Percentiles rank a stretch among this genome's conserved stretches.
These are phyloP conservation scores for Bellardia bayeri DNA, from an alignment of 2,888 invertebrate genomes.

Conservation along the genomic window DNA sequence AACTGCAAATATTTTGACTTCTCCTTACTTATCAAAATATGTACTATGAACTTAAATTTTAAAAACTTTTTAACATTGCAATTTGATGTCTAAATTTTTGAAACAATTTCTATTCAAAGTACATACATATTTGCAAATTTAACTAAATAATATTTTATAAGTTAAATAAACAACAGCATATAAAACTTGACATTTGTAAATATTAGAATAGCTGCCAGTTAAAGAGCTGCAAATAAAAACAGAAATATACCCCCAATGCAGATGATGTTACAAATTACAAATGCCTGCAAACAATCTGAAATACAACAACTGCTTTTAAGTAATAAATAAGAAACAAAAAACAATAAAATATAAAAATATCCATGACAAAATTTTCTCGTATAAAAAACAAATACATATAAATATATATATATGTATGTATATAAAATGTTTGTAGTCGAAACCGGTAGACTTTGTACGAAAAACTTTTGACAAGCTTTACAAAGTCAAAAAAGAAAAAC, in stretches of 20 bases:
- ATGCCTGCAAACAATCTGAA: conserved; percentile 22
- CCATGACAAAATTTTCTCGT: conserved; percentile 26
- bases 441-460: conserved; percentile 37
- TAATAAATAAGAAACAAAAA: conserved; percentile 47
- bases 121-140: neutral
- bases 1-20: too few relatives aligned
- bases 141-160: conserved; percentile 49
- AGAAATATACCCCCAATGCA: conserved; percentile 43
- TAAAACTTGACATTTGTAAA: conserved; percentile 69
- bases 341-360: conserved; percentile 38
- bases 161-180: conserved; percentile 37
- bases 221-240: conserved; percentile 42
- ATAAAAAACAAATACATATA: conserved; percentile 32
- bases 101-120: neutral
- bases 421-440: conserved; percentile 49
- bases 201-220: conserved; percentile 66
- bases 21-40: too few relatives aligned
- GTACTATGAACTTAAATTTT: too few relatives aligned
- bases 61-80: too few relatives aligned
- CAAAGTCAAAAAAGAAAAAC: conserved; percentile 1
- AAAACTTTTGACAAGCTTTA: conserved; percentile 58
- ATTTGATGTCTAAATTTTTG: neutral
- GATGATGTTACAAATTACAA: conserved; percentile 59
- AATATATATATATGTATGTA: too few relatives aligned
- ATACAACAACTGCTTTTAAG: conserved; percentile 51